Base-by-base conservation (phyloP, 2,888 invertebrate genomes). In the Drosophila longiperda region DNA sequence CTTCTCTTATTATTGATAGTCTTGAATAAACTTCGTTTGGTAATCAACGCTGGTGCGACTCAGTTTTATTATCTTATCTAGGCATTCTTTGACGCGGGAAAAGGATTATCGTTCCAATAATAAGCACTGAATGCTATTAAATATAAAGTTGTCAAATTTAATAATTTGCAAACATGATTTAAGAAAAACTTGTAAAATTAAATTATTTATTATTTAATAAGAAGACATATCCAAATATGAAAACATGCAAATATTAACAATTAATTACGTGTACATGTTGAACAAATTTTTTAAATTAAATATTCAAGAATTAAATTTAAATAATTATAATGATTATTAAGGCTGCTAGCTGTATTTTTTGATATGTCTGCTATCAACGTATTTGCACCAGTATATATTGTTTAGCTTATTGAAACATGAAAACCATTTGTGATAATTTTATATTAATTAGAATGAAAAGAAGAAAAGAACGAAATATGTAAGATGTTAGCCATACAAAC, bases 161-260 rank as follows among this genome's bases (percentile, higher is more conserved):
- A 54, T 33, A 49, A 5, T 12, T 12, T n/a, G 8, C 12, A 26
- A 11, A 42, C 11, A 2, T 40, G 54, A 70, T 63, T 63, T 70
- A 55, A 20, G 0, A 17, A 55, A 42, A 59, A 26, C n/a, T 17
- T 6, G n/a, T 42, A 49, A 26, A 17, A 8, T 29, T 7, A 38
- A 34, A 49, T 7, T 33, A 40, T 26, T 26, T 23, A 48, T 23
- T 60, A 54, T 5, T 32, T 49, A 54, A 20, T 23, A 3, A n/a
- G 38, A 71, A 36, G 15, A 15, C 4, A 12, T 38, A 3, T 20
- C 6, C 7, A 26, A 4, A 48, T 45, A 53, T 11, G 1, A 15
- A 8, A 29, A n/a, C 9, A 3, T 17, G 5, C 17, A 26, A 54
- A 49, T 23, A 12, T 26, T 8, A 53, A 20, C 26, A 33, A 6